Conservation (phyloP, 2,797 vertebrate species). For the Saxicola maurus region DNA sequence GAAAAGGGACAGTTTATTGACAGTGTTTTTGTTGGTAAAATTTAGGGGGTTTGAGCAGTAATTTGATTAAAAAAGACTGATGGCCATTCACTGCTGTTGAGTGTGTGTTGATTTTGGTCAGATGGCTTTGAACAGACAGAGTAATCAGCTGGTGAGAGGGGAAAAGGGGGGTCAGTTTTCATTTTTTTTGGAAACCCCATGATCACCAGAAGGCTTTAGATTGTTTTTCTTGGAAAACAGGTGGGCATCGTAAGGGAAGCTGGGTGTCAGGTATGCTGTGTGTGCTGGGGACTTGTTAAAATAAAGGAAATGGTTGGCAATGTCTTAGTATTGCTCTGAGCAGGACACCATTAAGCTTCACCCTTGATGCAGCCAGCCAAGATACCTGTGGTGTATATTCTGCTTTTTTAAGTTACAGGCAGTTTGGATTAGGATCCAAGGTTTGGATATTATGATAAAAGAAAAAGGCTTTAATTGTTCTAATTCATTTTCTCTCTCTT, state of each 20-base stretch:
- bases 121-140: not conserved
- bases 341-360: not conserved
- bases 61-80: not conserved
- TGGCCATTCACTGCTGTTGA: not conserved
- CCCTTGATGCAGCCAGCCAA: not conserved
- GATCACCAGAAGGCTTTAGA: not conserved
- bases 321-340: not conserved
- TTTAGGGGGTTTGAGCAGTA: not conserved
- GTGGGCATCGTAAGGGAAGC: not conserved
- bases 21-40: not conserved
- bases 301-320: not conserved
- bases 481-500: not conserved
- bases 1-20: not conserved
- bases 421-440: not conserved
- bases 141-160: not conserved
- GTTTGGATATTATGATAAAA: not conserved
- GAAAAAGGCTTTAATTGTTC: not conserved
- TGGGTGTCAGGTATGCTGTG: not conserved
- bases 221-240: conserved; percentile 3
- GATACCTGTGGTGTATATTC: conserved; percentile 12
- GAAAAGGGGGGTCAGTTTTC: not conserved
- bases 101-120: not conserved
- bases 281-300: not conserved
- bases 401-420: not conserved
- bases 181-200: not conserved